Evolutionary conservation across 53 echinoderm and acorn worm genomes (phyloP), one percentile per base, ranked within the genome.

Genomic region (Crossaster papposus): DNA sequence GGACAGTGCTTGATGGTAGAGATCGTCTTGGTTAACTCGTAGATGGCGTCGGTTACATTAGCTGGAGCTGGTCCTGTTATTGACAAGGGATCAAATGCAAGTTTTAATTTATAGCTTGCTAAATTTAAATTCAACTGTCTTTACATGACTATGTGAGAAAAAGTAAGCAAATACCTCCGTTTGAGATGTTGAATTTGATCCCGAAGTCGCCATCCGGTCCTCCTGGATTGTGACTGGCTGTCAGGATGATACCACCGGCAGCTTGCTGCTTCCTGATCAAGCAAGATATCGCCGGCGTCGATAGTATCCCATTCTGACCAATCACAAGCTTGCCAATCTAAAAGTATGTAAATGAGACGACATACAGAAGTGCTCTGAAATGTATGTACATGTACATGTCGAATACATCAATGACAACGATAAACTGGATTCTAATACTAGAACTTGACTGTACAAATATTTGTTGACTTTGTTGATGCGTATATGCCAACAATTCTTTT

Each of bases 91-190:
- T 68, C 68, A 68, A 68, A 4, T 26, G 7, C n/a, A 68, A 24
- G 68, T 1, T 20, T 68, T 54, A 54, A 54, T 10, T 81, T 4
- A 22, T 33, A 31, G 35, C 44, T 44, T 44, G 9, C 9, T 44
- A 9, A n/a, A n/a, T n/a, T n/a, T n/a, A n/a, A n/a, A n/a, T n/a
- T n/a, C n/a, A n/a, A n/a, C n/a, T n/a, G n/a, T n/a, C n/a, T n/a
- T n/a, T n/a, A n/a, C n/a, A n/a, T n/a, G n/a, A n/a, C n/a, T n/a
- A n/a, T n/a, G n/a, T n/a, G n/a, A n/a, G n/a, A n/a, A n/a, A n/a
- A n/a, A n/a, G n/a, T n/a, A n/a, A n/a, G n/a, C n/a, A n/a, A 37
- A 28, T 82, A 97, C 97, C 97, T 97, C 97, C 97, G 91, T 97
- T 95, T 18, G 95, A 83, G 10, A 91, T 97, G 54, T 97, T 97